Evolutionary conservation across 30 jellyfish, hydroid and myxozoan species (phyloP).

Genomic region (Aurelia sp.): DNA sequence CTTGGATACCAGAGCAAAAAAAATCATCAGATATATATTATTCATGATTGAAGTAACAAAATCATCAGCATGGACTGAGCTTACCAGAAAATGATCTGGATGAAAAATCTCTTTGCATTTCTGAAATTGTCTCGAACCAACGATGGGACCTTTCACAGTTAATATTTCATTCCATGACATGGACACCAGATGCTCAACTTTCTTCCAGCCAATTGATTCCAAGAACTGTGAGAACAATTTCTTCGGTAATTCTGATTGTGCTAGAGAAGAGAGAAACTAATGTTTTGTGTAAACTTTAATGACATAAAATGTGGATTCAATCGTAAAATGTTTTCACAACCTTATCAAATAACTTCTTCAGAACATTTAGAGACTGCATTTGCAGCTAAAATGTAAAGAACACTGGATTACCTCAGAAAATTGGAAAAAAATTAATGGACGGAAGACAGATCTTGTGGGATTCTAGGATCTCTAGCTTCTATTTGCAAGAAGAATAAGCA

Average conservation of each 20-base stretch:
- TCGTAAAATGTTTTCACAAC: background rate
- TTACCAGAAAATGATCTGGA: conserved; percentile 74
- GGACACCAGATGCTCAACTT: conserved; percentile 11
- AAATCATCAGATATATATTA: no score
- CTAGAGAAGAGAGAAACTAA: background rate
- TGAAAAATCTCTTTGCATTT: conserved; percentile 36
- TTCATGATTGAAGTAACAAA: background rate
- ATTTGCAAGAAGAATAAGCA: no score
- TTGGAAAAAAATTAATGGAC: no score
- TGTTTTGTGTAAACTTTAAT: background rate
- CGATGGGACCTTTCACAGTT: conserved; percentile 16
- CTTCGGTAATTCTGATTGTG: conserved; percentile 14
- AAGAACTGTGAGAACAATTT: conserved; percentile 10
- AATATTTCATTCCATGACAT: conserved; percentile 40
- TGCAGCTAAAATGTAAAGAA: no score
- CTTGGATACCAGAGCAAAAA: no score
- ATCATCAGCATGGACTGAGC: background rate
- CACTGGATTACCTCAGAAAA: no score
- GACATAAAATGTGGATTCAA: background rate
- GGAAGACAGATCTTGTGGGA: no score
- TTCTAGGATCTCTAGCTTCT: no score
- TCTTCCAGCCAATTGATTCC: conserved; percentile 17
- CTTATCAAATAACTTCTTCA: no score
- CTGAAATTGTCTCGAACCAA: background rate
- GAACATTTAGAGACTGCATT: no score